phyloP scores from a whole-genome alignment of 2,113 vertebrate species.

The Barnardius zonarius region DNA sequence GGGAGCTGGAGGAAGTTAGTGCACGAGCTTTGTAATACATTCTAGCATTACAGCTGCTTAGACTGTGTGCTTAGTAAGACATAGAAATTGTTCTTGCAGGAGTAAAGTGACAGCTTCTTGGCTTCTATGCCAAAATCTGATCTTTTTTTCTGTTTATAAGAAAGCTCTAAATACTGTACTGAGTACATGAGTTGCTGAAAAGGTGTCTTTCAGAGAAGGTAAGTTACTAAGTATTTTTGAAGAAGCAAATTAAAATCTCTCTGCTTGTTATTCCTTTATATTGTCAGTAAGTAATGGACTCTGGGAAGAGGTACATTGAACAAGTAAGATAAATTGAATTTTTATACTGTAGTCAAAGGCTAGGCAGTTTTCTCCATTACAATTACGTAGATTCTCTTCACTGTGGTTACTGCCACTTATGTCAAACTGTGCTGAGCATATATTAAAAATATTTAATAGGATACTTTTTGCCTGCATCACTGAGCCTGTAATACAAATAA shows the following conservation, averaged over 20 bases:
- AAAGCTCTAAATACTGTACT: not conserved
- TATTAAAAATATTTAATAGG: conserved; percentile 39
- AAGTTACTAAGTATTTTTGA: conserved; percentile 23
- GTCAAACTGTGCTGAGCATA: not conserved
- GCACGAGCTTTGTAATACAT: not conserved
- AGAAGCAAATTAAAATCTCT: conserved; percentile 31
- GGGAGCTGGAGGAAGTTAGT: not conserved
- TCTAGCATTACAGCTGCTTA: not conserved
- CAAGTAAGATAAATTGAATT: not conserved
- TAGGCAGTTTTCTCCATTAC: conserved; percentile 2
- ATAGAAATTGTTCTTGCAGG: not conserved
- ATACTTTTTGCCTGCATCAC: conserved; percentile 5
- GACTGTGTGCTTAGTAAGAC: not conserved
- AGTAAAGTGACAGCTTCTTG: not conserved
- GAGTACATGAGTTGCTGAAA: not conserved
- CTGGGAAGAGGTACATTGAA: not conserved
- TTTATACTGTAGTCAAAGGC: not conserved
- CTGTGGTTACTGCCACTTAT: not conserved
- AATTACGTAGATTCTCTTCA: not conserved
- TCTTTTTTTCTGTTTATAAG: not conserved
- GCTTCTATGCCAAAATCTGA: not conserved
- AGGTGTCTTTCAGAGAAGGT: not conserved
- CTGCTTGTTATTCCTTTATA: conserved; percentile 12
- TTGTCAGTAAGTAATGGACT: not conserved
- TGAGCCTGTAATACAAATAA: conserved; percentile 41